Evolutionary conservation across 2,113 vertebrate genomes (phyloP).

Genomic region (Chloroceryle aenea): DNA sequence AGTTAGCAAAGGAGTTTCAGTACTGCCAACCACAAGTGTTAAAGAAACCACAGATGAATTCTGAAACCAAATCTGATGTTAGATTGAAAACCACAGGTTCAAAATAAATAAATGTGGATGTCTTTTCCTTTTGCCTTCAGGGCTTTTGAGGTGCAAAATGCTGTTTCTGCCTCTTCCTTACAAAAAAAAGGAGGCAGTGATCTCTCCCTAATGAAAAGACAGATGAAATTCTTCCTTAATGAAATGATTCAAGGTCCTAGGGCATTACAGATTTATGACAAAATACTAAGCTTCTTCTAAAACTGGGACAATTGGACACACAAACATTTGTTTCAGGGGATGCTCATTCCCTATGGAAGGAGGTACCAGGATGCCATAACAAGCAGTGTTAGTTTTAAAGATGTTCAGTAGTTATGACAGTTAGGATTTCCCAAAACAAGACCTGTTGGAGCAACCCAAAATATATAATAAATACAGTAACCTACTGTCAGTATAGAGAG

Average conservation of each 20-base stretch:
- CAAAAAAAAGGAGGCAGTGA: background rate
- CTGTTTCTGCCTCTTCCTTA: background rate
- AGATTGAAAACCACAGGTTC: background rate
- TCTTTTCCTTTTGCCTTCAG: background rate
- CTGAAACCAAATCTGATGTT: background rate
- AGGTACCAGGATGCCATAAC: background rate
- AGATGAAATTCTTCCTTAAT: background rate
- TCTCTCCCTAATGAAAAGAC: background rate
- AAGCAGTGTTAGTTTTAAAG: fast-evolving
- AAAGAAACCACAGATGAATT: background rate
- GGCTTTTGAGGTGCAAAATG: background rate
- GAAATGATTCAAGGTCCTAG: background rate
- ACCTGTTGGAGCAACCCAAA: background rate
- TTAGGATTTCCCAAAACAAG: background rate
- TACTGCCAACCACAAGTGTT: background rate
- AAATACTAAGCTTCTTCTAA: background rate
- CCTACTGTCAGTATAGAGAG: background rate
- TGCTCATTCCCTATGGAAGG: background rate
- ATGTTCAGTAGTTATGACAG: background rate
- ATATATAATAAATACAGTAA: background rate
- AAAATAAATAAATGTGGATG: background rate
- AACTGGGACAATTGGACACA: background rate
- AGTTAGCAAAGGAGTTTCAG: background rate
- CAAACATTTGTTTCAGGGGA: background rate
- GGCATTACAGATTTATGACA: background rate